Conservation (phyloP, 2,888 invertebrate species). For the Polydrusus tereticollis region DNA sequence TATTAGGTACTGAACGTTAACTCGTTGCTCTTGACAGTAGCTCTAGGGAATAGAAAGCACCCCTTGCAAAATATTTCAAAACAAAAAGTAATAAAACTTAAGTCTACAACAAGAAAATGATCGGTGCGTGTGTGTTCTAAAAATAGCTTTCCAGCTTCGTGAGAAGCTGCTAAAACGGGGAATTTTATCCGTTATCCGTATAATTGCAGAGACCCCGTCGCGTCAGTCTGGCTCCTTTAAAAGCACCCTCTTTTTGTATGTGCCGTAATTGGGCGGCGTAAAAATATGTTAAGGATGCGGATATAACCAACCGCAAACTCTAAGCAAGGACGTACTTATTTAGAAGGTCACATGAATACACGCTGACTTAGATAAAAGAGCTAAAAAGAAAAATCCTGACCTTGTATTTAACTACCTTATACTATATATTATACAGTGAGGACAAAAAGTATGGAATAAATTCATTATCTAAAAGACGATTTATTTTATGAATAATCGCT, state of each 20-base stretch:
- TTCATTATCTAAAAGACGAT: too few species aligned
- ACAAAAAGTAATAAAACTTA: neutral
- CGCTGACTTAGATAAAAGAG: too few species aligned
- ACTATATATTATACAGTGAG: too few species aligned
- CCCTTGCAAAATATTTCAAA: neutral
- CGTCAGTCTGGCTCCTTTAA: slow-evolving; percentile 25
- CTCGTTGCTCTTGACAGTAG: neutral
- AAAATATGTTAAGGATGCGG: slow-evolving; percentile 6
- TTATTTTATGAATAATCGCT: too few species aligned
- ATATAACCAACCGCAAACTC: neutral
- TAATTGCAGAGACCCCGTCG: slow-evolving; percentile 21
- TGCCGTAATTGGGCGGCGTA: neutral
- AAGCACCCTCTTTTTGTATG: neutral
- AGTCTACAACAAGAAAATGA: slow-evolving; percentile 7
- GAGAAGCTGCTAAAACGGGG: slow-evolving; percentile 16
- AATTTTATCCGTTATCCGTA: slow-evolving; percentile 14
- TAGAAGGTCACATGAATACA: neutral
- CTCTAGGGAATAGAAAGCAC: too few species aligned
- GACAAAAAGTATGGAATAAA: too few species aligned
- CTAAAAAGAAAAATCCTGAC: too few species aligned
- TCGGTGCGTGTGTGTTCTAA: slow-evolving; percentile 15
- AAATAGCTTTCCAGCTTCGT: slow-evolving; percentile 21
- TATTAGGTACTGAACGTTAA: neutral
- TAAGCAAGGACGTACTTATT: neutral
- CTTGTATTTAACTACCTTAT: too few species aligned